These are phyloP conservation scores for Pristionchus arcanus DNA, from an alignment of 2,888 invertebrate genomes.

Conservation along the genomic window DNA sequence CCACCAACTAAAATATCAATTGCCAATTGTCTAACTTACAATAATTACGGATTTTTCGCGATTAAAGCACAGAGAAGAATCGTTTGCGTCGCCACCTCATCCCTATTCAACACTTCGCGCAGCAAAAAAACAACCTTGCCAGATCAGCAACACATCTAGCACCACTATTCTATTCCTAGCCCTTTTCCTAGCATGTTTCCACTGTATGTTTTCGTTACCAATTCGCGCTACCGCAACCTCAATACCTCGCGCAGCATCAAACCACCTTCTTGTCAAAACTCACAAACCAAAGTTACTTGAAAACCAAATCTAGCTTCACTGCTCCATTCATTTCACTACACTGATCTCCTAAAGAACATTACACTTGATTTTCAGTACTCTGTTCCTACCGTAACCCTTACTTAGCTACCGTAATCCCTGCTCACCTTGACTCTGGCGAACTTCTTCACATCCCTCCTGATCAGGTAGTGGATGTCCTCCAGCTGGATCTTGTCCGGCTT, in stretches of 20 bases:
- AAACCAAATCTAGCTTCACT: not conserved
- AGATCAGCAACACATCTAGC: too few relatives aligned
- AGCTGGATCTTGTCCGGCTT: conserved; percentile 96
- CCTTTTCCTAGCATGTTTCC: too few relatives aligned
- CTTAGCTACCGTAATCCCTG: not conserved
- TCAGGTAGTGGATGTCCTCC: conserved; percentile 93
- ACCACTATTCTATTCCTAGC: too few relatives aligned
- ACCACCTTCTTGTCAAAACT: not conserved
- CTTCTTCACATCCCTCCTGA: conserved; percentile 95
- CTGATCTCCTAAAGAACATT: not conserved
- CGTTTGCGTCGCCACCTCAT: too few relatives aligned
- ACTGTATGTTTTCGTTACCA: too few relatives aligned
- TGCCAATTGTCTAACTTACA: too few relatives aligned
- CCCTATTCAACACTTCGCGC: not conserved
- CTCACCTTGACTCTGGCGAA: conserved; percentile 93
- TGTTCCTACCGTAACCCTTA: not conserved
- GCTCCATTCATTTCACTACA: not conserved
- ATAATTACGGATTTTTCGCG: too few relatives aligned
- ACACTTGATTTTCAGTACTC: not conserved
- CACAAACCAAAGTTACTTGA: too few relatives aligned
- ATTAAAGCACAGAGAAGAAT: too few relatives aligned
- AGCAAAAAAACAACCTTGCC: too few relatives aligned
- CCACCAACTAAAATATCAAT: too few relatives aligned
- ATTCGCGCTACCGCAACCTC: not conserved
- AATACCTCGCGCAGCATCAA: not conserved